Evolutionary conservation across 2,113 vertebrate genomes (phyloP), one percentile per base, ranked within the genome.

Genomic region (Phainopepla nitens): DNA sequence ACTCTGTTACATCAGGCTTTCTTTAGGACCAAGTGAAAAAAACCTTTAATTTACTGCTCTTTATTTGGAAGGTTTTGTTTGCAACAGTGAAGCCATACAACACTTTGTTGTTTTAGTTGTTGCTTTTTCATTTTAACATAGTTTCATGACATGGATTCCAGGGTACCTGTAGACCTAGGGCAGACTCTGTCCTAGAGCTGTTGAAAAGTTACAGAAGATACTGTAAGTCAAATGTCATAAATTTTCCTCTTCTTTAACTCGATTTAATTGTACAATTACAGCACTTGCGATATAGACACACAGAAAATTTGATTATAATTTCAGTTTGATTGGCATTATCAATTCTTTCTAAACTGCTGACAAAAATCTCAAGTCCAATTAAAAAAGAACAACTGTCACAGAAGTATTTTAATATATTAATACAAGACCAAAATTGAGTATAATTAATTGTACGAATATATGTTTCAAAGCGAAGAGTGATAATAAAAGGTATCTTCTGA

Each of bases 401-500:
- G 39, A 77, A 90, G 15, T 33, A 73, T 82, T 93, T 76, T 44
- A 65, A 22, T 66, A 44, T 83, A 45, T 57, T 92, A 75, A 16
- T 57, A 22, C 10, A 72, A 72, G 60, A 72, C 44, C 33, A 95
- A 85, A 87, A 82, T 2, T 89, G 51, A 82, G 69, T 50, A 69
- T 11, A 89, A 65, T 90, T 73, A 87, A 62, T 95, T 90, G 31
- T 65, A 70, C 15, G 20, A 95, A 44, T 90, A 77, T 47, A 36
- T 70, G 65, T 94, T 89, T 70, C 61, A 69, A 68, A 95, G 60
- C 41, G 53, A 69, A 73, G 57, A 76, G 82, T 85, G 91, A 95
- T 96, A 95, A 95, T 28, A 79, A 94, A 90, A 96, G 57, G 66
- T 96, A 90, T 96, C 90, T 94, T 73, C 78, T 91, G 87, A 92